Percentiles rank a stretch among this genome's conserved stretches.
Evolutionary conservation across 2,113 vertebrate species (phyloP).

Genomic region (Hyaena hyaena): DNA sequence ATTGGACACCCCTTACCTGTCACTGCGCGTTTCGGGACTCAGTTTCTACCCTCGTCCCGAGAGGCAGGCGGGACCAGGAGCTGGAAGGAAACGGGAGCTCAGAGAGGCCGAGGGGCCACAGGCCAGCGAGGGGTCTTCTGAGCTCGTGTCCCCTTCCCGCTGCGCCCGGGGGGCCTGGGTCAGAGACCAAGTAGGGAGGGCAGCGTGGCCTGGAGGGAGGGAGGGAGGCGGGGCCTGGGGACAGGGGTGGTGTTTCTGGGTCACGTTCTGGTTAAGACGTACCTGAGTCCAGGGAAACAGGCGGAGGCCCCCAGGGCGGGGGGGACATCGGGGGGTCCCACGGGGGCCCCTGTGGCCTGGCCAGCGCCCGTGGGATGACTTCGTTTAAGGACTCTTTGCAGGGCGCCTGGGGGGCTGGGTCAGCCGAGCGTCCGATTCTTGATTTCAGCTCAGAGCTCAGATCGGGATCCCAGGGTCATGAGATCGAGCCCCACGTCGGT

Average conservation of each 20-base stretch:
- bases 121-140: background rate
- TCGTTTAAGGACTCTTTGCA: background rate
- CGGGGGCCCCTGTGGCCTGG: background rate
- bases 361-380: background rate
- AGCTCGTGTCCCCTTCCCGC: rapidly evolving
- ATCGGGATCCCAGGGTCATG: too few relatives aligned
- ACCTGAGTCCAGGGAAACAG: background rate
- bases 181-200: background rate
- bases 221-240: background rate
- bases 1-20: too few relatives aligned
- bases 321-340: background rate
- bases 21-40: rapidly evolving
- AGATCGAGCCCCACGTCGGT: too few relatives aligned
- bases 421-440: too few relatives aligned
- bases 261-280: background rate
- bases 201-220: too few relatives aligned
- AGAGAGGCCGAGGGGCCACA: background rate
- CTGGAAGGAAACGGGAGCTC: background rate
- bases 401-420: too few relatives aligned
- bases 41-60: background rate
- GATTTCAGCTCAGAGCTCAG: too few relatives aligned
- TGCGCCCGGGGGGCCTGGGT: background rate
- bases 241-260: background rate
- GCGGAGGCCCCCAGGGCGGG: background rate
- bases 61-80: too few relatives aligned